Evolutionary conservation across 2,113 vertebrate genomes (phyloP), one percentile per base, ranked within the genome.

Genomic region (Oreamnos americanus): DNA sequence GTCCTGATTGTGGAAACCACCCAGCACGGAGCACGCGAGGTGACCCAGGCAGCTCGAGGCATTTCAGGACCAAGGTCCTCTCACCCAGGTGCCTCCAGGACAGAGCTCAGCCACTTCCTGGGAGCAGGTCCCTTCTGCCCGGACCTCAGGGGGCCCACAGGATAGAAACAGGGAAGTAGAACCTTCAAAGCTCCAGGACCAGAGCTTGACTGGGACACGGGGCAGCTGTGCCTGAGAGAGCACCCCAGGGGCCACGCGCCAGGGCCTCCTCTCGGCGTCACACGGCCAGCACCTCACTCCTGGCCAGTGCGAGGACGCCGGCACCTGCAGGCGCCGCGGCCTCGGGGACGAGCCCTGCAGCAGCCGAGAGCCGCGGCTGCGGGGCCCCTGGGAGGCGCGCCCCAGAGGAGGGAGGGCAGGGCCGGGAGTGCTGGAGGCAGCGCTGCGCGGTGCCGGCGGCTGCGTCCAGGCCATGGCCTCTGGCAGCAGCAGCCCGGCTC

Each of bases 21-120:
- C 1, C 39, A 26, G 51, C 30, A 4, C 0, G 16, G 25, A 6
- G 43, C 45, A 1, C 0, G 2, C 26, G 0, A 11, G 16, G 26
- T 8, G 55, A 16, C 3, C 49, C 30, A 16, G 13, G 23, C 64
- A 30, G 45, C 33, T 17, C 5, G 2, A 0, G 43, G 30, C 36
- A 3, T 3, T 5, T 10, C 11, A 8, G 33, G 4, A 5, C 6
- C 47, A 55, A n/a, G 39, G 60, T 49, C 43, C 47, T 36, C 67
- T 30, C 53, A 19, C 23, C 28, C 30, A 8, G 21, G 28, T 1
- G 43, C 62, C 76, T n/a, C n/a, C 16, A 13, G 81, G 39, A 6
- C 60, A 25, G 45, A 30, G 55, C 5, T 6, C 53, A 25, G 19
- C 58, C 51, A 12, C 11, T 7, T 51, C 74, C 64, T 14, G 2